Evolutionary conservation across 2,888 invertebrate species (phyloP), one percentile per base, ranked within the genome.

Genomic region (Chalcosyrphus nemorum): DNA sequence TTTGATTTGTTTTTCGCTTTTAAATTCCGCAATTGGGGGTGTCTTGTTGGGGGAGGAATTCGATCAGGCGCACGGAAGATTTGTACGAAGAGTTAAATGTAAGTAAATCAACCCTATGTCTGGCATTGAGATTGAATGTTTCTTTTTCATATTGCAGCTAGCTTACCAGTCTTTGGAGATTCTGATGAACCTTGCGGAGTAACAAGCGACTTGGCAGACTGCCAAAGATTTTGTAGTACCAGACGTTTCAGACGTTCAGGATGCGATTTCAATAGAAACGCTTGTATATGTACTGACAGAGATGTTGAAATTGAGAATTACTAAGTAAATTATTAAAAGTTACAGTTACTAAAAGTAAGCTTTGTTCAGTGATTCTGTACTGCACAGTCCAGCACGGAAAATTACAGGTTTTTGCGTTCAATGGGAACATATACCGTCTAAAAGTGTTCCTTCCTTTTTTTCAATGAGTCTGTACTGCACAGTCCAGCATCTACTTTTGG

Each of bases 201-300:
- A 24, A 13, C 61, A 7, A 32, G 32, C 15, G 75, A 81, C 29
- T 15, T 52, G 27, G 5, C 50, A 19, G 32, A 54, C 3, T 81
- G 81, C 13, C 50, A 45, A 9, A 17, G 75, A 4, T 75, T 75
- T 29, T 81, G 81, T 13, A 29, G 32, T 7, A 32, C 21, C 13
- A 70, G 52, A 43, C 45, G 56, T 4, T 76, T 50, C 15, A 2
- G 2, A 0, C 13, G 50, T 35, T 27, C 75, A 17, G 75, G 81
- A 7, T 81, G 81, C 7, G 70, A 75, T 17, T 41, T 41, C 11
- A 59, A 50, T 2, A 43, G 27, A 21, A 56, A 56, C 7, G 24
- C 29, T 13, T 81, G 75, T 15, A 65, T 81, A 41, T 81, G 81
- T 24, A 61, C 81, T 0, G 70, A 81, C n/a, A 61, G 24, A 21